Evolutionary conservation across 2,797 vertebrate genomes (phyloP).

Genomic region (Heliangelus exortis): DNA sequence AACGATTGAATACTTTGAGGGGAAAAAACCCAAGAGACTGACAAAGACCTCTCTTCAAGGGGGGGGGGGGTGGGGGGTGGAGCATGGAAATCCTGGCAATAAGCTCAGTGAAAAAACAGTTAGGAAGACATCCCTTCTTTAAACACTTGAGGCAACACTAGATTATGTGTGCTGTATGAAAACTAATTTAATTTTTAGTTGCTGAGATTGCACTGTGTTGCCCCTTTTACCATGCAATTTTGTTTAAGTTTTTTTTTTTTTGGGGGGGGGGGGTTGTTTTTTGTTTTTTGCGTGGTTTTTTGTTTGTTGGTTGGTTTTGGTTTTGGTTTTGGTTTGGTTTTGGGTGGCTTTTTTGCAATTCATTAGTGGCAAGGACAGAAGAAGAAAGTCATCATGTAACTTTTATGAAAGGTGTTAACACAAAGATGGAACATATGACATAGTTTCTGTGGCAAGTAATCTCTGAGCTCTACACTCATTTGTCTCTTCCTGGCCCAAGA

Average conservation of each 20-base stretch:
- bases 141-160: background rate
- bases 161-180: accelerated
- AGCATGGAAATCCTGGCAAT: background rate
- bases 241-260: no score
- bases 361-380: background rate
- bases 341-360: background rate
- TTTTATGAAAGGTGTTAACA: background rate
- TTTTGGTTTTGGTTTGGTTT: no score
- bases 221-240: background rate
- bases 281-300: no score
- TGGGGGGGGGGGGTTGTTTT: no score
- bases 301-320: no score
- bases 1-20: background rate
- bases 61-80: background rate
- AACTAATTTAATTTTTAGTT: background rate
- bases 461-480: background rate
- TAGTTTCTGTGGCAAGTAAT: background rate
- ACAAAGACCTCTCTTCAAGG: background rate
- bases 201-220: no score
- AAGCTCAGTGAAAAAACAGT: background rate
- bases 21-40: background rate
- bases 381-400: background rate
- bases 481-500: background rate
- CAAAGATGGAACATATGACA: background rate
- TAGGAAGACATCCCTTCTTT: background rate